Base-by-base conservation (phyloP, 2,888 invertebrate species). In the Mesoligia furuncula region DNA sequence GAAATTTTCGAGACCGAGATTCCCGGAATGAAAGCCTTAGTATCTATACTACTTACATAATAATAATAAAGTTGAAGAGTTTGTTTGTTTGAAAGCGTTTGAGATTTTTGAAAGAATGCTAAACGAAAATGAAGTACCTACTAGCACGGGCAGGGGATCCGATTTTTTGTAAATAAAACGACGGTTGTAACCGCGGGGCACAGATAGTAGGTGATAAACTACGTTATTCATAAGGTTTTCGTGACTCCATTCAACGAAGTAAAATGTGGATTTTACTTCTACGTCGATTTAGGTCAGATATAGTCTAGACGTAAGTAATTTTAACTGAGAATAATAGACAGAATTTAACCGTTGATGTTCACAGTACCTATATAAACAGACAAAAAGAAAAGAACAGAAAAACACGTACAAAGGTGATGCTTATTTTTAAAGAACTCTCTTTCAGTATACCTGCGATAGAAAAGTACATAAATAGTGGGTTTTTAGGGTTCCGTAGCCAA, bases 231-330 rank as follows among this genome's bases (percentile, higher is more conserved):
- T 54, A 64, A 54, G 31, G 62, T 17, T 83, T 73, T 79, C 75
- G 80, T 83, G 83, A 76, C 71, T 84, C 24, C n/a, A 54, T 70
- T 71, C 73, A 76, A 76, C 84, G 68, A 61, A 62, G 48, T 71
- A 57, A 71, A 83, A 13, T 72, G 70, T 42, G 42, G 27, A 45
- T 48, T 73, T 79, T 73, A 77, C 51, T 24, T 6, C 20, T 51
- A 20, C 31, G 36, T 59, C n/a, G 24, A 15, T 67, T 67, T 36
- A n/a, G 31, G 69, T 66, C 36, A 11, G 6, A 51, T 70, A 70
- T 66, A 66, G 57, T 57, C 24, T 27, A 67, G 31, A 71, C 59
- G 11, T 62, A 48, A 31, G 27, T 27, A 17, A 27, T 36, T 42
- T 24, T 62, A 31, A 39, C 24, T 64, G n/a, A n/a, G 45, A 42